Conservation (phyloP, 2,888 invertebrate genomes). For the Cryptops parisi region DNA sequence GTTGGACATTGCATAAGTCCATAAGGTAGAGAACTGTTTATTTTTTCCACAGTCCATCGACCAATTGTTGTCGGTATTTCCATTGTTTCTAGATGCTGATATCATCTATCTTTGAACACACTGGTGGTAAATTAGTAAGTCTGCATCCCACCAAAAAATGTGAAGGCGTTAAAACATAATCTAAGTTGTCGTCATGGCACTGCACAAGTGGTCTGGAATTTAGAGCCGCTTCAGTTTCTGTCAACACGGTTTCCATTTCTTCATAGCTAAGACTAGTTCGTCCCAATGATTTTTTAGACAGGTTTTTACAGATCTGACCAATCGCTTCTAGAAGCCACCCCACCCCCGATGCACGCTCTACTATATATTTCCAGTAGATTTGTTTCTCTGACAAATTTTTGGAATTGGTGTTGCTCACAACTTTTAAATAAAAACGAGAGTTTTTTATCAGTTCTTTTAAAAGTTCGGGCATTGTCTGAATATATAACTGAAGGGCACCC, state of each 20-base stretch:
- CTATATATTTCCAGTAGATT: slow-evolving; percentile 12
- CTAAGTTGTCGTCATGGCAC: background rate
- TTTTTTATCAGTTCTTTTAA: slow-evolving; percentile 3
- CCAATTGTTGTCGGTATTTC: no score
- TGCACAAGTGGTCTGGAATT: slow-evolving; percentile 4
- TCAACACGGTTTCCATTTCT: slow-evolving; percentile 1
- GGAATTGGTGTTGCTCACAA: no score
- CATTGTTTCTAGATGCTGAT: no score
- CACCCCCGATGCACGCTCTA: slow-evolving; percentile 12
- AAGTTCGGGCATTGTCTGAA: slow-evolving; percentile 14
- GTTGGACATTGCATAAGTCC: no score
- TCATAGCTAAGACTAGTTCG: background rate
- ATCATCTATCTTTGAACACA: background rate
- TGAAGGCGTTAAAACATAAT: background rate
- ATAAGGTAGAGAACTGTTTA: no score
- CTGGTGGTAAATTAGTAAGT: slow-evolving; percentile 1
- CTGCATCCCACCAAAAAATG: background rate
- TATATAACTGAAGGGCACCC: background rate
- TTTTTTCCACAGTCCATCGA: no score
- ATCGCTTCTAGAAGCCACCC: slow-evolving; percentile 14
- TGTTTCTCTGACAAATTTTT: background rate
- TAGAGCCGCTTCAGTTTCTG: slow-evolving; percentile 2
- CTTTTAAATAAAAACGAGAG: no score
- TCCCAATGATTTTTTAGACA: slow-evolving; percentile 8
- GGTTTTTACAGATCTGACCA: background rate